These are phyloP conservation scores for Drosophila acutilabella DNA, from an alignment of 2,888 invertebrate genomes.

Conservation along the genomic window DNA sequence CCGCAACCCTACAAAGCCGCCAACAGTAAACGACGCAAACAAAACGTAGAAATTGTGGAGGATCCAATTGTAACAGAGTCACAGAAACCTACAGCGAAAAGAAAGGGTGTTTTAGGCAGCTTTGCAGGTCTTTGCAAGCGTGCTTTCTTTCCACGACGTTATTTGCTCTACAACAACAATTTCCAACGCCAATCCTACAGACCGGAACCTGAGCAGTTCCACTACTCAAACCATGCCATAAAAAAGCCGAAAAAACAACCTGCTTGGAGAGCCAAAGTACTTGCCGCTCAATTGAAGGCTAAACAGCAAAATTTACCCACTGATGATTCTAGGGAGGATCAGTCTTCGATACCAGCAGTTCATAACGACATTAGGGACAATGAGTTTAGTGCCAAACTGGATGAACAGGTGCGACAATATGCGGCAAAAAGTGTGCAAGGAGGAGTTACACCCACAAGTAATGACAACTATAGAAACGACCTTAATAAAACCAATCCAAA, in stretches of 20 bases:
- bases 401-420: background rate
- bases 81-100: background rate
- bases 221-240: background rate
- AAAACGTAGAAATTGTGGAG: background rate
- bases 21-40: background rate
- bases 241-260: background rate
- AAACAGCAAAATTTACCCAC: background rate
- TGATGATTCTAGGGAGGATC: background rate
- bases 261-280: background rate
- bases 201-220: background rate
- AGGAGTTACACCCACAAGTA: background rate
- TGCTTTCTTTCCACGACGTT: conserved; percentile 39
- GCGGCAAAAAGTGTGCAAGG: background rate
- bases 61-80: background rate
- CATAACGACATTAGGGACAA: background rate
- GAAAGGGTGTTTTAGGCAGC: conserved; percentile 26
- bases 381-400: background rate
- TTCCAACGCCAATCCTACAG: background rate
- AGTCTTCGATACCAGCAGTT: background rate
- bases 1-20: background rate
- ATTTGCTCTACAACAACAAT: conserved; percentile 55
- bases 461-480: background rate
- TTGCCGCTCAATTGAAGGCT: background rate
- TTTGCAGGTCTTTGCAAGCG: conserved; percentile 48
- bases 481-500: background rate